Conservation (phyloP, 2,113 vertebrate genomes). For the Varanus salvator region DNA sequence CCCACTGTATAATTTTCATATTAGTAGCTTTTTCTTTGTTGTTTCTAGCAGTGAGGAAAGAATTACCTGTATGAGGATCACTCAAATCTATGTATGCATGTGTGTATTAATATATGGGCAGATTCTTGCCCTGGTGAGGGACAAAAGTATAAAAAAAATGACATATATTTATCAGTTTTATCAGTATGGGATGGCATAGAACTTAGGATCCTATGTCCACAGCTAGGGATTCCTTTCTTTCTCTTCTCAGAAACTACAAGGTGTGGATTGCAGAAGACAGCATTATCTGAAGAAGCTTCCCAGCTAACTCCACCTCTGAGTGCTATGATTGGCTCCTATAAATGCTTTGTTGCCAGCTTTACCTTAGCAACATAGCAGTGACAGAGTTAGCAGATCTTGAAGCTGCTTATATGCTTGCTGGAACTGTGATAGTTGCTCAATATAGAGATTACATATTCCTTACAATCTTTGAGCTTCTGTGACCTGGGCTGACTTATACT, state of each 20-base stretch:
- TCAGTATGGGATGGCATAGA: not conserved
- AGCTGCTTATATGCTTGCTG: conserved; percentile 4
- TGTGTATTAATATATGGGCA: no score
- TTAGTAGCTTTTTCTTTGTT: no score
- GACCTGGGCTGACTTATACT: not conserved
- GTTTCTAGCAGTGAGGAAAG: no score
- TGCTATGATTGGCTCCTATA: conserved; percentile 37
- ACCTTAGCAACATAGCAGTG: conserved; percentile 39
- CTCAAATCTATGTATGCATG: no score
- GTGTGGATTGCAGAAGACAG: conserved; percentile 1
- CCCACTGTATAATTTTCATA: no score
- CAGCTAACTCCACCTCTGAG: not conserved
- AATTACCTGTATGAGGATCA: no score
- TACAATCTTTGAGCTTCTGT: not conserved
- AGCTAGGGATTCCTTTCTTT: not conserved
- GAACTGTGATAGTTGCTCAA: not conserved
- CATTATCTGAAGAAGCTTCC: conserved; percentile 14
- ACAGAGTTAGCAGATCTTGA: conserved; percentile 5
- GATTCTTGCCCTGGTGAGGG: not conserved
- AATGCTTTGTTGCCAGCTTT: conserved; percentile 17
- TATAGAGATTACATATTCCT: not conserved
- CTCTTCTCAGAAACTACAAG: not conserved
- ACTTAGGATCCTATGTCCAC: not conserved
- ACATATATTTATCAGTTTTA: not conserved
- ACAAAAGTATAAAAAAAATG: not conserved